Base-by-base conservation (phyloP, 2,797 vertebrate genomes). In the Iguana delicatissima region DNA sequence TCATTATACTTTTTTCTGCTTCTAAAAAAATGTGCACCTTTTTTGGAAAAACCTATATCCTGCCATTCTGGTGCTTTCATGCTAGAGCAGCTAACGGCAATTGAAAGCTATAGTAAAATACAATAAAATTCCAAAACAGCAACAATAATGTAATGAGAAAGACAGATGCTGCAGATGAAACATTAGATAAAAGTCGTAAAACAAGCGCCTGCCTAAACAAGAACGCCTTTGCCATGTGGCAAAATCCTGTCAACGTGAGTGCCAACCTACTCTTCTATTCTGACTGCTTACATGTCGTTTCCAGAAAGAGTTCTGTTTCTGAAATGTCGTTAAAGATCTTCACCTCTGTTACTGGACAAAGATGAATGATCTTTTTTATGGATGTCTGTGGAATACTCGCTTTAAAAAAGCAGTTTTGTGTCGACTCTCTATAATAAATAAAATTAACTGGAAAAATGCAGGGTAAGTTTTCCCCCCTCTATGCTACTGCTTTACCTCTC, bases 381-480 rank as follows among this genome's bases (percentile, higher is more conserved):
- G 94, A 93, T 88, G 46, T 0, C 0, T 92, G 59, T 55, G 52
- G 91, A 95, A 85, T 64, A 35, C 24, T 94, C 88, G 77, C 92
- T 95, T 95, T 73, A 1, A 4, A 89, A 87, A 94, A 86, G n/a
- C 35, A 83, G 38, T 91, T 95, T 95, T 90, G 89, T 91, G 67
- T 89, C 64, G 92, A 93, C 81, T 46, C 32, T 86, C 86, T 91
- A 57, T 93, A 86, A 32, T 69, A 32, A 69, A 32, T 93, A 91
- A 85, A 94, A 88, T 64, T 90, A 93, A 8, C 86, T 86, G 6
- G 80, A 85, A 91, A 95, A 94, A 90, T 80, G 89, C 38, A 12
- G 89, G 83, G 42, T 46, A 46, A 32, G 89, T 86, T 69, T 67
- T 91, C 72, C 85, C 82, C 73, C 42, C 42, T 4, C 62, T 80